Conservation (phyloP, 92 coral and sea anemone species). For the Porites rus region DNA sequence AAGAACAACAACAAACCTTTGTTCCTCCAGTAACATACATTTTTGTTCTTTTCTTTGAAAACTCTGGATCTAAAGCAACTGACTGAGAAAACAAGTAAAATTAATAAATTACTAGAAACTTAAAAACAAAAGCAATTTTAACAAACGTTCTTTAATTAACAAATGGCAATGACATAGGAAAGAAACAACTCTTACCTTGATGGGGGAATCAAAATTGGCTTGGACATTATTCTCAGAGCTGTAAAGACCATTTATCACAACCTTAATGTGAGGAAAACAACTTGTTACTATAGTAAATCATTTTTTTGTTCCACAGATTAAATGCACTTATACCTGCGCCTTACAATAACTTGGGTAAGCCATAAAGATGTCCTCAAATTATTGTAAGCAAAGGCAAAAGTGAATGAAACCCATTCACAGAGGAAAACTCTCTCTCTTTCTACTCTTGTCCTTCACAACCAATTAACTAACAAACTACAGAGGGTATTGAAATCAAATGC, state of each 20-base stretch:
- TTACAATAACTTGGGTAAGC: no score
- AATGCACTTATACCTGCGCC: no score
- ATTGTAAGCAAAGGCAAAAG: no score
- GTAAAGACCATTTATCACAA: slow-evolving; percentile 97
- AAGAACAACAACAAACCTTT: slow-evolving; percentile 62
- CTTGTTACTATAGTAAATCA: no score
- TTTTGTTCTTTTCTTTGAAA: slow-evolving; percentile 92
- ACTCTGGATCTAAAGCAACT: slow-evolving; percentile 97
- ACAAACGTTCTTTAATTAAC: neutral
- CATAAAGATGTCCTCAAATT: no score
- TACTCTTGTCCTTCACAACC: no score
- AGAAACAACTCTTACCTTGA: slow-evolving; percentile 67
- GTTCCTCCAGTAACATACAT: slow-evolving; percentile 97
- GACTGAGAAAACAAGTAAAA: slow-evolving; percentile 55
- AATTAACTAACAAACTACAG: no score
- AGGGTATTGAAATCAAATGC: no score
- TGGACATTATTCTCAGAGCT: slow-evolving; percentile 99
- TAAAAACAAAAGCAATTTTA: neutral
- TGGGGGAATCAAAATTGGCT: slow-evolving; percentile 91
- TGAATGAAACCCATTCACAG: no score
- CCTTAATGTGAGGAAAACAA: slow-evolving; percentile 50
- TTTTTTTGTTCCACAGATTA: no score
- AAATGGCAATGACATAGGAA: no score
- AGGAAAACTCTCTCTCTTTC: no score
- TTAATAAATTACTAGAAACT: neutral